A percentile compares a stretch with the other conserved stretches of the same genome.
These are phyloP conservation scores for Crepidodera aurea DNA, from an alignment of 2,888 invertebrate species.

Conservation along the genomic window DNA sequence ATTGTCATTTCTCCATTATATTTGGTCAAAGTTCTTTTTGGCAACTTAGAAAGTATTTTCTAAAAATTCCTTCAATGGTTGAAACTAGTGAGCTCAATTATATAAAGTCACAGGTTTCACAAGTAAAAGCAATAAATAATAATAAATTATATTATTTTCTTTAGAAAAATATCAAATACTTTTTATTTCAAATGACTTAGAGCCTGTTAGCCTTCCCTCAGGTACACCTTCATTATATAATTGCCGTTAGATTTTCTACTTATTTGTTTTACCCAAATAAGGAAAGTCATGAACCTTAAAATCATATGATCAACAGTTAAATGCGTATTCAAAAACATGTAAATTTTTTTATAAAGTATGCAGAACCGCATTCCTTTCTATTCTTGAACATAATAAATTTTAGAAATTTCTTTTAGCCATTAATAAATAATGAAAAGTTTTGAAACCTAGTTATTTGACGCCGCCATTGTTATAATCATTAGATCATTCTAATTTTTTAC, in stretches of 20 bases:
- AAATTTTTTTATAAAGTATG: constrained; percentile 7
- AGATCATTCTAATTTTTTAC: neutral
- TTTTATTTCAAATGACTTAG: too few species aligned
- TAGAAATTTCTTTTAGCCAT: constrained; percentile 10
- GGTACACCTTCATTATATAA: neutral
- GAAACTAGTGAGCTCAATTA: too few species aligned
- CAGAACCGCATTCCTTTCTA: constrained; percentile 8
- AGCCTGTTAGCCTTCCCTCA: too few species aligned
- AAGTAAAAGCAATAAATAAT: too few species aligned
- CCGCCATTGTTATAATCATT: constrained; percentile 5
- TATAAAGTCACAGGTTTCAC: too few species aligned
- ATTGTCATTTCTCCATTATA: too few species aligned
- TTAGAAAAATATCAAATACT: too few species aligned
- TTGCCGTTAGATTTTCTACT: neutral
- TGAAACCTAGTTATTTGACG: constrained; percentile 1
- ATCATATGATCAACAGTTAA: neutral
- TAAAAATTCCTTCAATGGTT: too few species aligned
- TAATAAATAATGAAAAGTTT: neutral
- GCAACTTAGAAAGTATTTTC: too few species aligned
- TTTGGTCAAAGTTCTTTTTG: too few species aligned
- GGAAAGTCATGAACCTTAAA: constrained; percentile 3
- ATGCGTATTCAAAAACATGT: constrained; percentile 1
- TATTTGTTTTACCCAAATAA: constrained; percentile 1
- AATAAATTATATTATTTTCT: too few species aligned
- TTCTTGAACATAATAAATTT: constrained; percentile 19